Base-by-base conservation (phyloP, 2,888 invertebrate genomes). In the Tetanocera ferruginea region DNA sequence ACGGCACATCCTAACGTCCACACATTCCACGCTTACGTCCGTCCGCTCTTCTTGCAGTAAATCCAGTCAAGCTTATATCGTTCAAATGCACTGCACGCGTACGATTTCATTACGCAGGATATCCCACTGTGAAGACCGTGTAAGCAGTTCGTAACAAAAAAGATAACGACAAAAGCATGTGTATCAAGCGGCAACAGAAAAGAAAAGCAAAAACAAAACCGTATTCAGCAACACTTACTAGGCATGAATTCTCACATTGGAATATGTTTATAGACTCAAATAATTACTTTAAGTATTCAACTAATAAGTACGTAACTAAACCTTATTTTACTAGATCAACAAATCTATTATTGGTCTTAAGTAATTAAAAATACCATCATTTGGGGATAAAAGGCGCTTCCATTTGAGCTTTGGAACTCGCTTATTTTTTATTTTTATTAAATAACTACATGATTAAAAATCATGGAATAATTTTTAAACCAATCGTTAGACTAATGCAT, bases 51-150 rank as follows among this genome's bases (percentile, higher is more conserved):
- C 23, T n/a, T 25, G 64, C 64, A 8, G 25, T 17, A 14, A 31
- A 28, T 51, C 67, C 51, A 69, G 17, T 69, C 69, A 25, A 28
- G 43, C 43, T 3, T 43, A 25, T 6, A 43, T 23, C 23, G 67
- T 49, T 37, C 9, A 14, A 49, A n/a, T 28, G 49, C 72, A 25
- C 6, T 57, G 57, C 72, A 72, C 72, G 72, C 72, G 72, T 37
- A 37, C 55, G 23, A 72, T 57, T 72, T 72, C 57, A 72, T 72
- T 72, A 72, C 19, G 34, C 57, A 55, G 57, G 37, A 72, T 55
- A 23, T 60, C 72, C 72, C 57, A 57, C 72, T 72, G 72, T 34
- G 72, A 64, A 5, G 31, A 34, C 64, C n/a, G 8, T n/a, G 64
- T 28, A 34, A 25, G n/a, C n/a, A 5, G 23, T 23, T n/a, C 51